Evolutionary conservation across 2,888 invertebrate genomes (phyloP).

Genomic region (Troides oblongomaculatus): DNA sequence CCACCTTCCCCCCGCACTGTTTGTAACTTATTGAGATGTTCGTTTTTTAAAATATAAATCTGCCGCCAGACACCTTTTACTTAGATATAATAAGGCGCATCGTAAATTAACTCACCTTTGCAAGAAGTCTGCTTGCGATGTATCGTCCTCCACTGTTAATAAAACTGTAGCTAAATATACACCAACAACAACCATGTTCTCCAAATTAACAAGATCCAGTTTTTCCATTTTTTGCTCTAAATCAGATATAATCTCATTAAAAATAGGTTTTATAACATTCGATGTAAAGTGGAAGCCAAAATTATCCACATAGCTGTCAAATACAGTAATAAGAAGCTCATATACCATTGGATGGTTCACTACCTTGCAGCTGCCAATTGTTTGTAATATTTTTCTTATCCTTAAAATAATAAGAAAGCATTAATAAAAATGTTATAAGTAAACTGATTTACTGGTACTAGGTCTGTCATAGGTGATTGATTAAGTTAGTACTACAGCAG

Average conservation of each 20-base stretch:
- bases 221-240: slow-evolving; percentile 83
- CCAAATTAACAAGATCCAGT: slow-evolving; percentile 71
- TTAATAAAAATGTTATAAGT: no score
- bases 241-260: slow-evolving; percentile 77
- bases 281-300: slow-evolving; percentile 84
- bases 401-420: slow-evolving; percentile 49
- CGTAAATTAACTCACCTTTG: slow-evolving; percentile 73
- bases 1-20: no score
- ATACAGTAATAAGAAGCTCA: slow-evolving; percentile 59
- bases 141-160: slow-evolving; percentile 69
- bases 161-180: slow-evolving; percentile 81
- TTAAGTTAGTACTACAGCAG: no score
- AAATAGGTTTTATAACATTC: slow-evolving; percentile 78
- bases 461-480: no score
- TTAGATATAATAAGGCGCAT: no score
- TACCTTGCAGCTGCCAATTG: slow-evolving; percentile 54
- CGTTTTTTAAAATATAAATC: no score
- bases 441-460: no score
- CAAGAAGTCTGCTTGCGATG: slow-evolving; percentile 76
- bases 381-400: slow-evolving; percentile 64
- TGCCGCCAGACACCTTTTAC: no score
- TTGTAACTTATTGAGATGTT: no score
- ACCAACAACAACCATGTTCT: slow-evolving; percentile 80
- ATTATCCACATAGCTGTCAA: slow-evolving; percentile 77
- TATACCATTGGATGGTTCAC: slow-evolving; percentile 60